Evolutionary conservation across 37 sponge, comb jelly and placozoan genomes (phyloP), one percentile per base, ranked within the genome.

Genomic region (Diacarnus erythraeanus): DNA sequence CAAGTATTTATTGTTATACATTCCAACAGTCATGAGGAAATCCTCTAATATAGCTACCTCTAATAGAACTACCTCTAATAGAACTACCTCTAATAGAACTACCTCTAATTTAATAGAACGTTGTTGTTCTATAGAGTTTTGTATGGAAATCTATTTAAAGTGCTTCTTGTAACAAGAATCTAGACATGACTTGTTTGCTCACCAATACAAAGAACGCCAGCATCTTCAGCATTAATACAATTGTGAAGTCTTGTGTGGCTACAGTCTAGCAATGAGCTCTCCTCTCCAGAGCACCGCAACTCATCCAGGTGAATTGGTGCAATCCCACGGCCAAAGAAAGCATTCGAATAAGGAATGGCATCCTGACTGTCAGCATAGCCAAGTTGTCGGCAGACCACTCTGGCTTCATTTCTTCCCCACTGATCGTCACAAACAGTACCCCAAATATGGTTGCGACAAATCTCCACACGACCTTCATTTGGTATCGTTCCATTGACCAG

Each of bases 121-220:
- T n/a, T n/a, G n/a, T n/a, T n/a, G n/a, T n/a, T n/a, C n/a, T n/a
- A n/a, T n/a, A n/a, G n/a, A n/a, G n/a, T n/a, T n/a, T n/a, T n/a
- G n/a, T n/a, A n/a, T n/a, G n/a, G n/a, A n/a, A n/a, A n/a, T n/a
- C n/a, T n/a, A n/a, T n/a, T n/a, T n/a, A n/a, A n/a, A n/a, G n/a
- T n/a, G n/a, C n/a, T n/a, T n/a, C n/a, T n/a, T n/a, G n/a, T n/a
- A n/a, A n/a, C n/a, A n/a, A n/a, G n/a, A n/a, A n/a, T n/a, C n/a
- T n/a, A n/a, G n/a, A n/a, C n/a, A n/a, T n/a, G n/a, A n/a, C n/a
- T n/a, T n/a, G n/a, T n/a, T 29, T 36, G 26, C 69, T 57, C 36
- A 79, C 79, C 79, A 51, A 68, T 67, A 69, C 81, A 80, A 38
- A 80, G n/a, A 57, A 80, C 81, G 17, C 81, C 81, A 38, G 72